Evolutionary conservation across 37 sponge, comb jelly and placozoan genomes (phyloP).

Genomic region (Tethya wilhelma): DNA sequence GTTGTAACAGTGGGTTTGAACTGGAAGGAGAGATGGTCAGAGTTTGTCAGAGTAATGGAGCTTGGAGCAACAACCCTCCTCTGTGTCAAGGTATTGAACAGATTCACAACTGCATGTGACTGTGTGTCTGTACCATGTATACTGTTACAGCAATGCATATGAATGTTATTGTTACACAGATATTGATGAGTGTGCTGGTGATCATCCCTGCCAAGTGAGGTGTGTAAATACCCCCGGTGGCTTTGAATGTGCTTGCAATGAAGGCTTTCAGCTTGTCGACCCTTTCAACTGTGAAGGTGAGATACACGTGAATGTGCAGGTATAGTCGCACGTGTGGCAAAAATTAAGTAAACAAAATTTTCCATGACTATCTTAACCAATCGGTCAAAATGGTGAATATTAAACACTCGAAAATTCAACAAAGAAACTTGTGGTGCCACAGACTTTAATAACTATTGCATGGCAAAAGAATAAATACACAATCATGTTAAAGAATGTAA

Average conservation of each 20-base stretch:
- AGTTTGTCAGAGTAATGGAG: conserved; percentile 29
- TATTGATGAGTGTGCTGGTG: not conserved
- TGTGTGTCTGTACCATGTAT: too few relatives aligned
- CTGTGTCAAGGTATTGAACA: conserved; percentile 23
- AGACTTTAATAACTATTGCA: too few relatives aligned
- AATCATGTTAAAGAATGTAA: too few relatives aligned
- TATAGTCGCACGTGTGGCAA: too few relatives aligned
- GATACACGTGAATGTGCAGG: too few relatives aligned
- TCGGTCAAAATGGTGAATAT: too few relatives aligned
- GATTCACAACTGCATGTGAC: too few relatives aligned
- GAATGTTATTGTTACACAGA: too few relatives aligned
- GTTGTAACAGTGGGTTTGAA: conserved; percentile 43
- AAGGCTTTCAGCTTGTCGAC: not conserved
- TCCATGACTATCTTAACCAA: too few relatives aligned
- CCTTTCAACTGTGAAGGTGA: not conserved
- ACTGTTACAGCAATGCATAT: not conserved
- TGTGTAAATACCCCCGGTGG: not conserved
- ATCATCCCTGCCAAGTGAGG: not conserved
- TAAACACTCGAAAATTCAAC: too few relatives aligned
- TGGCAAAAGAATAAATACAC: too few relatives aligned
- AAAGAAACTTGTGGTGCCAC: too few relatives aligned
- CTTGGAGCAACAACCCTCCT: conserved; percentile 37
- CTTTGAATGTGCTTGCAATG: not conserved
- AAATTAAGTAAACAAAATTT: not conserved
- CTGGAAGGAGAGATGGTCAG: conserved; percentile 43